phyloP scores from a whole-genome alignment of 2,888 invertebrate species.

The Perizoma flavofasciatum region DNA sequence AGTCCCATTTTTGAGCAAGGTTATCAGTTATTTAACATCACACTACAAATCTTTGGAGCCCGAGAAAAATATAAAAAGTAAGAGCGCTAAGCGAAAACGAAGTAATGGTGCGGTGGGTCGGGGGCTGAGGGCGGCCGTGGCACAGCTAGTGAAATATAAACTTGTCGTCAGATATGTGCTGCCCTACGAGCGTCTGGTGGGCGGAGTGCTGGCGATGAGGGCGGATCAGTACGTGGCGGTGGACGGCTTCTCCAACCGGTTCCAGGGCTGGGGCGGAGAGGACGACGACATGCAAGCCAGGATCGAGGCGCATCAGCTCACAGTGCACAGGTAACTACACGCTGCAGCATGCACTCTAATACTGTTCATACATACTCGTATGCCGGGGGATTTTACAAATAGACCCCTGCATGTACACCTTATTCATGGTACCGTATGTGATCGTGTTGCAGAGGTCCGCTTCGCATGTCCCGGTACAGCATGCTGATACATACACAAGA shows the following conservation, averaged over 20 bases:
- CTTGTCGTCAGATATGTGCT: conserved; percentile 41
- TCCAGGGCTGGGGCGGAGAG: conserved; percentile 76
- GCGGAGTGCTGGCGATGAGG: conserved; percentile 69
- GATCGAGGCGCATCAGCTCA: conserved; percentile 50
- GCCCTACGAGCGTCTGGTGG: conserved; percentile 56
- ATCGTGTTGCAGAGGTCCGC: conserved; percentile 58
- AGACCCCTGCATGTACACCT: no score
- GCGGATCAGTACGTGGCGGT: conserved; percentile 59
- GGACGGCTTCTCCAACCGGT: conserved; percentile 73
- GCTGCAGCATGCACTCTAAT: not conserved
- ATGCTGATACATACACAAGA: conserved; percentile 69
- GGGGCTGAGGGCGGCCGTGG: no score
- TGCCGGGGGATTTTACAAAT: not conserved
- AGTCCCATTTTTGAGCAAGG: no score
- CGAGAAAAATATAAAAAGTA: no score
- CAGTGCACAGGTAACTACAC: conserved; percentile 52
- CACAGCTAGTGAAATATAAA: no score
- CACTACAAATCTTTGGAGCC: no score
- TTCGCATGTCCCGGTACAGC: conserved; percentile 65
- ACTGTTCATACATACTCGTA: no score
- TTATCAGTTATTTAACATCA: no score
- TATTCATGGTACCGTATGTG: not conserved
- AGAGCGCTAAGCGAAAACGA: no score
- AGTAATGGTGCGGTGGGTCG: no score
- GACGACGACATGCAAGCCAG: conserved; percentile 71